Conservation (phyloP, 2,797 vertebrate genomes). For the Cheirogaleus major region DNA sequence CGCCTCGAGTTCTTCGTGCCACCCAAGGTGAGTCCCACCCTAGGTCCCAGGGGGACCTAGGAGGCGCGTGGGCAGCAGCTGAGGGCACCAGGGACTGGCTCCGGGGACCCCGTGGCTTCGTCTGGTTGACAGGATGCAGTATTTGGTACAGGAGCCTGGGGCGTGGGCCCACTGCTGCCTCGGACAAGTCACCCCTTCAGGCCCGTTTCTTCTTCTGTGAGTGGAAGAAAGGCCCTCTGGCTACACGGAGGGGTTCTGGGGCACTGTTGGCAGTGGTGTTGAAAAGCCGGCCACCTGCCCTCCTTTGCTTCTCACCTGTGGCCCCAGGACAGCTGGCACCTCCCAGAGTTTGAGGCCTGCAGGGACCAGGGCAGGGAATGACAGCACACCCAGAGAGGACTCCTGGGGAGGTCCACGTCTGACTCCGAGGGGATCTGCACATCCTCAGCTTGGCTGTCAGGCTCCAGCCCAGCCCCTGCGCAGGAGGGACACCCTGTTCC, state of each 20-base stretch:
- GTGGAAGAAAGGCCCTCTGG: too few species aligned
- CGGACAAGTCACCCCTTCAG: neutral
- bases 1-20: conserved; percentile 98
- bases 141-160: neutral
- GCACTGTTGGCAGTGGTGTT: neutral
- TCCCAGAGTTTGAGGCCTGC: neutral
- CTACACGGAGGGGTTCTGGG: neutral
- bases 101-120: accelerated
- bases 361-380: neutral
- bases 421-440: too few species aligned
- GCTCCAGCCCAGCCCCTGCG: neutral
- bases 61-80: too few species aligned
- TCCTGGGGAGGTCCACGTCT: neutral
- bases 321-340: neutral
- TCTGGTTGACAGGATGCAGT: neutral
- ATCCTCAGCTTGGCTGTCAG: neutral
- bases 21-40: conserved; percentile 91
- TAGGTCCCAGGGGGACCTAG: accelerated
- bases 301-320: neutral
- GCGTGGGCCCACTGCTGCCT: neutral
- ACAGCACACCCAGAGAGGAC: neutral
- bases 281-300: neutral
- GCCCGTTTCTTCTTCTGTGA: neutral
- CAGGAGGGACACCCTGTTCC: neutral
- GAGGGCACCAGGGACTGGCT: neutral